Evolutionary conservation across 37 sponge, comb jelly and placozoan species (phyloP).

Genomic region (Chondrilla cf. caribensis): DNA sequence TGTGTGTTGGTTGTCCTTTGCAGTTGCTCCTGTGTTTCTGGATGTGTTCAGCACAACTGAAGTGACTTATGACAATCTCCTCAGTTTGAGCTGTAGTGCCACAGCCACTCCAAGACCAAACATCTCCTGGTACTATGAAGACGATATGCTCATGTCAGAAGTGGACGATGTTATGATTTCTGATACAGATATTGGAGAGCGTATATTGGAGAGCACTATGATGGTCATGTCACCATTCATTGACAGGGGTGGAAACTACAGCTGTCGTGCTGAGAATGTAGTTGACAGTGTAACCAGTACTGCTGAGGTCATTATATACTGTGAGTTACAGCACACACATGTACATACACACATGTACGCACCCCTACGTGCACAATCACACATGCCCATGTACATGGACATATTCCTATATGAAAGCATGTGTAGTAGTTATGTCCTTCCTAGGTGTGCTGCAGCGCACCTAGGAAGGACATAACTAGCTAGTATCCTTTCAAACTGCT

Average conservation of each 20-base stretch:
- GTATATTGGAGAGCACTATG: not conserved
- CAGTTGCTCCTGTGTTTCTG: slow-evolving; percentile 40
- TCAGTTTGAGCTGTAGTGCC: slow-evolving; percentile 35
- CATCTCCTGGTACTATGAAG: slow-evolving; percentile 59
- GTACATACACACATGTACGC: too few relatives aligned
- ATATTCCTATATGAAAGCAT: too few relatives aligned
- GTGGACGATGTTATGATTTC: too few relatives aligned
- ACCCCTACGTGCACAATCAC: not conserved
- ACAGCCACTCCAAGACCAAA: slow-evolving; percentile 48
- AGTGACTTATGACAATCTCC: not conserved
- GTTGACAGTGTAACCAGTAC: slow-evolving; percentile 7
- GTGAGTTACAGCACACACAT: not conserved
- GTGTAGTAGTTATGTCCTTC: too few relatives aligned
- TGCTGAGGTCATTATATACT: not conserved
- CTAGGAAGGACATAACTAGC: too few relatives aligned
- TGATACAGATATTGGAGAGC: not conserved
- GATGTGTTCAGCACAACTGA: not conserved
- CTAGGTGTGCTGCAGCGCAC: too few relatives aligned
- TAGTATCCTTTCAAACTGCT: too few relatives aligned
- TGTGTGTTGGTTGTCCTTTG: too few relatives aligned
- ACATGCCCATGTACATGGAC: too few relatives aligned
- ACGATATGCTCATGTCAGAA: not conserved
- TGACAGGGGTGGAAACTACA: slow-evolving; percentile 40
- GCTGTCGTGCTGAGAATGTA: slow-evolving; percentile 40
- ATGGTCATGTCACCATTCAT: not conserved